A percentile compares a stretch with the other conserved stretches of the same genome.
Evolutionary conservation across 35 echinoderm and acorn worm genomes (phyloP).

Genomic region (Apostichopus japonicus): DNA sequence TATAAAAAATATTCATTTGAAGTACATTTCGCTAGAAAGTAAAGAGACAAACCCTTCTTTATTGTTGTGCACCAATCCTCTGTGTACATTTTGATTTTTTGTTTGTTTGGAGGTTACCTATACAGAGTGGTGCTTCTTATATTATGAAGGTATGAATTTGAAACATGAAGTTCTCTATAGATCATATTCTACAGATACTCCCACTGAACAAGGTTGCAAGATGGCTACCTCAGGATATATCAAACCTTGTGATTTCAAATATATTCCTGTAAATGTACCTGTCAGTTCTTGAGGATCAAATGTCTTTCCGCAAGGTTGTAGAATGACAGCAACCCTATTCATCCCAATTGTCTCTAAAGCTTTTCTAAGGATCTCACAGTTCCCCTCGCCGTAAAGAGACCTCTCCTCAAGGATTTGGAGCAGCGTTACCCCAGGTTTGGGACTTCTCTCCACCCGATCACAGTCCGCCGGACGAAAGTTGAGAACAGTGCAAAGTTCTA

Average conservation of each 20-base stretch:
- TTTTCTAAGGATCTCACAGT: not conserved
- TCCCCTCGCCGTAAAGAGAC: not conserved
- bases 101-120: too few relatives aligned
- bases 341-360: slow-evolving; percentile 17
- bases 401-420: slow-evolving; percentile 26
- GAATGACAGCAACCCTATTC: not conserved
- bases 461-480: slow-evolving; percentile 6
- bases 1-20: too few relatives aligned
- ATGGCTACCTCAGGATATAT: not conserved
- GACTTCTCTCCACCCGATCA: slow-evolving; percentile 3
- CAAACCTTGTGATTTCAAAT: not conserved
- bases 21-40: too few relatives aligned
- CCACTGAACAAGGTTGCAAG: not conserved
- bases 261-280: not conserved
- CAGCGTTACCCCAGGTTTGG: not conserved
- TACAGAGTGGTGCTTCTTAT: too few relatives aligned
- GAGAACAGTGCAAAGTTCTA: slow-evolving; percentile 15
- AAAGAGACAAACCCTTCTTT: too few relatives aligned
- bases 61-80: too few relatives aligned
- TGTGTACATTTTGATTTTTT: too few relatives aligned
- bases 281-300: not conserved
- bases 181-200: too few relatives aligned
- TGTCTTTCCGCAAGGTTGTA: not conserved
- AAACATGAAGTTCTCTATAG: too few relatives aligned
- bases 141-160: too few relatives aligned